These are phyloP conservation scores for Hirtodrosophila confusa DNA, from an alignment of 2,888 invertebrate genomes.

Conservation along the genomic window DNA sequence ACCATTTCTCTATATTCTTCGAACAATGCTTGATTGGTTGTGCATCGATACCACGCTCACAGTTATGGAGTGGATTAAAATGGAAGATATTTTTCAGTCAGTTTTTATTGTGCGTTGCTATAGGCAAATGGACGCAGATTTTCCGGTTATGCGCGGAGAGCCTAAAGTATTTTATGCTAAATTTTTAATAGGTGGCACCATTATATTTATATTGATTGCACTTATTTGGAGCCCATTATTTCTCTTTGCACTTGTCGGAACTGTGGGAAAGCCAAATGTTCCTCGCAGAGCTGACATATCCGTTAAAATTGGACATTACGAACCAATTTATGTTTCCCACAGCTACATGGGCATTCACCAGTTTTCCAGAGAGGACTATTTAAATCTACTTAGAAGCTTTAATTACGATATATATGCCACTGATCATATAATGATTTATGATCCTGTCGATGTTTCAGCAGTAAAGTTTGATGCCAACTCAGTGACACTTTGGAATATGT, in stretches of 20 bases:
- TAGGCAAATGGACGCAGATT: conserved; percentile 92
- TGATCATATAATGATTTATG: conserved; percentile 59
- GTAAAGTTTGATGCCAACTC: conserved; percentile 63
- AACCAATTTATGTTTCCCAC: conserved; percentile 94
- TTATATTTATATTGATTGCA: conserved; percentile 92
- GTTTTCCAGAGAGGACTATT: conserved; percentile 87
- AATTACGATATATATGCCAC: conserved; percentile 68
- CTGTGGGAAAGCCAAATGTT: conserved; percentile 93
- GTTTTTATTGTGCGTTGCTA: conserved; percentile 92
- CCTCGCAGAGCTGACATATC: conserved; percentile 93
- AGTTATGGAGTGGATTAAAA: conserved; percentile 98
- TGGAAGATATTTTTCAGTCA: conserved; percentile 99
- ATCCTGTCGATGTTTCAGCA: conserved; percentile 53
- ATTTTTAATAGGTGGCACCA: conserved; percentile 94
- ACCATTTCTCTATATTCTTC: conserved; percentile 97
- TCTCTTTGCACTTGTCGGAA: conserved; percentile 95
- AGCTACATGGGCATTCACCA: conserved; percentile 90
- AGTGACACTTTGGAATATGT: conserved; percentile 61
- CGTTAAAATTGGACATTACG: conserved; percentile 93
- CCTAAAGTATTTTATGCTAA: conserved; percentile 92
- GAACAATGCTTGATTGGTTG: conserved; percentile 99
- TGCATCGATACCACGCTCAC: conserved; percentile 99
- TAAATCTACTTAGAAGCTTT: conserved; percentile 86
- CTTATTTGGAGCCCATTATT: conserved; percentile 99
- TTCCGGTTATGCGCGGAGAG: conserved; percentile 94